Percentiles rank a stretch among this genome's conserved stretches.
Conservation (phyloP, 2,888 invertebrate species). For the Clanis bilineata region DNA sequence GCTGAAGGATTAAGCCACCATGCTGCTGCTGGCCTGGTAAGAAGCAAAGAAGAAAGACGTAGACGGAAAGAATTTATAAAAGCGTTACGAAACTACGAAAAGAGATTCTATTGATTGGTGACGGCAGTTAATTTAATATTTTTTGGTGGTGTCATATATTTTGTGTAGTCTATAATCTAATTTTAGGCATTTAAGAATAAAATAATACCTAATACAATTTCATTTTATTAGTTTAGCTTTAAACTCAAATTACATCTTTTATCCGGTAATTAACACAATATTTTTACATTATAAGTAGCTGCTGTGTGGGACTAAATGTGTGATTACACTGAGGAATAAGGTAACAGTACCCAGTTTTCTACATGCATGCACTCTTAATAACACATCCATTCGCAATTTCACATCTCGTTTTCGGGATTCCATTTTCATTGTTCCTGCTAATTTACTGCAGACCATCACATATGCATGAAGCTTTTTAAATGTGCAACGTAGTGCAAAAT, state of each 20-base stretch:
- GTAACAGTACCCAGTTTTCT: conserved; percentile 41
- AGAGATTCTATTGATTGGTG: conserved; percentile 19
- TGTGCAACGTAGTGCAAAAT: conserved; percentile 16
- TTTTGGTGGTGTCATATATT: conserved; percentile 3
- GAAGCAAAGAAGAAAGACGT: conserved; percentile 53
- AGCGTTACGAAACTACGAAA: conserved; percentile 14
- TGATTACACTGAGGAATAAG: conserved; percentile 38
- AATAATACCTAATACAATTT: not conserved
- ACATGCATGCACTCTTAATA: conserved; percentile 42
- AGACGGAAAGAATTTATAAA: conserved; percentile 43
- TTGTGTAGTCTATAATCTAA: not conserved
- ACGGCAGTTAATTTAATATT: conserved; percentile 14
- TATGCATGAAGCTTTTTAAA: conserved; percentile 23
- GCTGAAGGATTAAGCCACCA: conserved; percentile 62
- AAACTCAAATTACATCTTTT: not conserved
- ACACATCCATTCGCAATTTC: conserved; percentile 35
- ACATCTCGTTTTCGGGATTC: conserved; percentile 27
- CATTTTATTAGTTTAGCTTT: conserved; percentile 23
- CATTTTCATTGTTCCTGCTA: conserved; percentile 31
- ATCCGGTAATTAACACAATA: not conserved
- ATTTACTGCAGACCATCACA: conserved; percentile 20
- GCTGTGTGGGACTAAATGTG: conserved; percentile 29
- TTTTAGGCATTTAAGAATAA: conserved; percentile 14
- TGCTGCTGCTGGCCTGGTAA: conserved; percentile 63
- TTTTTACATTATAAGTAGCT: conserved; percentile 15